phyloP scores from a whole-genome alignment of 2,888 invertebrate genomes.

The Cylloceria caligata region DNA sequence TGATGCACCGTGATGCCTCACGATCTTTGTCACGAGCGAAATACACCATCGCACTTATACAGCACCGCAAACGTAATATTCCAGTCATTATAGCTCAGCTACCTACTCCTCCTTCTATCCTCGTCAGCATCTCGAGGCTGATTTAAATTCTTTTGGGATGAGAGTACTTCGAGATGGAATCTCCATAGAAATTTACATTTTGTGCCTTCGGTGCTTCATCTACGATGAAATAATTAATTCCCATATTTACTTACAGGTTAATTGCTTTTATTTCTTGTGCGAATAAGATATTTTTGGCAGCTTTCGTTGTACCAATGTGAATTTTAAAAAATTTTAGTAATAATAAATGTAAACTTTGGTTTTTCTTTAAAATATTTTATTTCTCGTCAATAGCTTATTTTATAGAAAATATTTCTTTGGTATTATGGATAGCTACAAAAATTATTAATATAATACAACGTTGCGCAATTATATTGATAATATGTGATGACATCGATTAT shows the following conservation, averaged over 20 bases:
- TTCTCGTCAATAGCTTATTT: neutral
- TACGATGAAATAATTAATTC: neutral
- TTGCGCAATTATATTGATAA: constrained; percentile 5
- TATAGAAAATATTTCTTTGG: neutral
- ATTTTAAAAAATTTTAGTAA: neutral
- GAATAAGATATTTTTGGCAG: too few relatives aligned
- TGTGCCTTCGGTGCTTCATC: neutral
- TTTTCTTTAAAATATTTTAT: neutral
- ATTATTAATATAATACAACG: neutral
- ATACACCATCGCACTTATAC: neutral
- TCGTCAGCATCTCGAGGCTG: constrained; percentile 40
- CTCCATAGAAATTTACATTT: neutral
- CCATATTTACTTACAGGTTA: too few relatives aligned
- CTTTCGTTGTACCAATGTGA: neutral
- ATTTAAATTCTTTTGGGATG: constrained; percentile 62
- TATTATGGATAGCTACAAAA: neutral
- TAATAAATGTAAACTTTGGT: neutral
- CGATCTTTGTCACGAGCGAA: constrained; percentile 24
- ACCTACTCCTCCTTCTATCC: neutral
- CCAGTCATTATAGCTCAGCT: constrained; percentile 11
- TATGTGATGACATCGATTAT: neutral
- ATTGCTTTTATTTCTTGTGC: too few relatives aligned
- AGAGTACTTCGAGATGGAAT: constrained; percentile 20
- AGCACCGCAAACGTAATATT: constrained; percentile 32
- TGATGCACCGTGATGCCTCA: neutral